Evolutionary conservation across 2,888 invertebrate species (phyloP).

Genomic region (Clunio marinus): DNA sequence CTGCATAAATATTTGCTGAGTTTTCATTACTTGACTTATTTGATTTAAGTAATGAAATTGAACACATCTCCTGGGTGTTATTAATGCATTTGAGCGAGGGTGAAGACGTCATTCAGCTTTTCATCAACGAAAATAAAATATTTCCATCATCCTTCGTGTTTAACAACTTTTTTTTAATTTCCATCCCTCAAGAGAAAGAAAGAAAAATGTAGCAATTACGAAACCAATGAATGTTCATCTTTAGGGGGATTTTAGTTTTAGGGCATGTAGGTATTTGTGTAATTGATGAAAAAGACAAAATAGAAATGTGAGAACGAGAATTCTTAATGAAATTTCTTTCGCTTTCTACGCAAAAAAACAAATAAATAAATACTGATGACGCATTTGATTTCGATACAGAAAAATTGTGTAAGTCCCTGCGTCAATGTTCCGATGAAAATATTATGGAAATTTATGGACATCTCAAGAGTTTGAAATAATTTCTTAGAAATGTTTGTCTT

Average conservation of each 20-base stretch:
- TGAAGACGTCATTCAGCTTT: not conserved
- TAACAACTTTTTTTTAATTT: not conserved
- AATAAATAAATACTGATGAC: not conserved
- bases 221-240: slow-evolving; percentile 8
- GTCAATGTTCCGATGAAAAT: too few species aligned
- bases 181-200: not conserved
- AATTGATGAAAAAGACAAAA: not conserved
- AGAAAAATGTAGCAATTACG: slow-evolving; percentile 14
- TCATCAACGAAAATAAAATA: not conserved
- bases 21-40: not conserved
- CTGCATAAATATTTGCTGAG: slow-evolving; percentile 1
- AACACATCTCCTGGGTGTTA: not conserved
- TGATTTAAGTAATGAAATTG: slow-evolving; percentile 1
- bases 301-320: not conserved
- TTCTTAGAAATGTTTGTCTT: too few species aligned
- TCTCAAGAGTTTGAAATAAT: too few species aligned
- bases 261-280: not conserved
- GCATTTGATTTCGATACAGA: not conserved
- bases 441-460: not conserved
- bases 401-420: not conserved
- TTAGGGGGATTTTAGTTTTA: not conserved
- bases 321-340: not conserved
- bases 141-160: slow-evolving; percentile 2
- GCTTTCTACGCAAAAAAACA: not conserved
- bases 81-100: not conserved